Percentiles rank a stretch among this genome's conserved stretches.
phyloP scores from a whole-genome alignment of 2,113 vertebrate species.

The Xiphias gladius region DNA sequence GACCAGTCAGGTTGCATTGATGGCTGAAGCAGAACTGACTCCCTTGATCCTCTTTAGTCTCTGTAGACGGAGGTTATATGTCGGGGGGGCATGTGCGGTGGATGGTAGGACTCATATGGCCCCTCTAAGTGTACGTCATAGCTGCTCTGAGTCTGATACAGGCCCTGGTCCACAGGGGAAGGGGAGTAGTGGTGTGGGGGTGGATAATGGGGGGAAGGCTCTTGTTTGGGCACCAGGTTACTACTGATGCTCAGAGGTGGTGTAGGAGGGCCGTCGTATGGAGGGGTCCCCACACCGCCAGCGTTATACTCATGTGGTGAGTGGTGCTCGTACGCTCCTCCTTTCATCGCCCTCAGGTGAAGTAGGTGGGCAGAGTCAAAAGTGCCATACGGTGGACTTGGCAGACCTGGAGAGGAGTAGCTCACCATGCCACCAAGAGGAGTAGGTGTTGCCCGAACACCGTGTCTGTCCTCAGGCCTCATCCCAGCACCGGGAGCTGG shows the following conservation, averaged over 20 bases:
- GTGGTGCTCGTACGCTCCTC: conserved; percentile 86
- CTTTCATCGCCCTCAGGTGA: conserved; percentile 92
- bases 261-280: conserved; percentile 93
- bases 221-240: conserved; percentile 94
- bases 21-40: not conserved
- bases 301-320: conserved; percentile 84
- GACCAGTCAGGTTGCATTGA: not conserved
- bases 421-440: conserved; percentile 75
- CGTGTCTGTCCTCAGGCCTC: conserved; percentile 87
- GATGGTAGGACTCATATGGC: conserved; percentile 89
- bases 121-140: conserved; percentile 92
- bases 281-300: conserved; percentile 86
- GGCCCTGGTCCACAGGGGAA: conserved; percentile 85
- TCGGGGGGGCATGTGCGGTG: conserved; percentile 82
- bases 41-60: conserved; percentile 80
- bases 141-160: conserved; percentile 86
- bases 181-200: conserved; percentile 81
- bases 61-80: conserved; percentile 91
- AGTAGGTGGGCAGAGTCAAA: conserved; percentile 92
- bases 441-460: conserved; percentile 62
- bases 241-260: conserved; percentile 94
- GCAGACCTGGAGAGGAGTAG: conserved; percentile 93
- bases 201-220: conserved; percentile 86
- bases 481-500: conserved; percentile 77
- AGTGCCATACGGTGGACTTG: conserved; percentile 94